A percentile compares a stretch with the other conserved stretches of the same genome.
These are phyloP conservation scores for Euproctis similis DNA, from an alignment of 2,888 invertebrate species.

Conservation along the genomic window DNA sequence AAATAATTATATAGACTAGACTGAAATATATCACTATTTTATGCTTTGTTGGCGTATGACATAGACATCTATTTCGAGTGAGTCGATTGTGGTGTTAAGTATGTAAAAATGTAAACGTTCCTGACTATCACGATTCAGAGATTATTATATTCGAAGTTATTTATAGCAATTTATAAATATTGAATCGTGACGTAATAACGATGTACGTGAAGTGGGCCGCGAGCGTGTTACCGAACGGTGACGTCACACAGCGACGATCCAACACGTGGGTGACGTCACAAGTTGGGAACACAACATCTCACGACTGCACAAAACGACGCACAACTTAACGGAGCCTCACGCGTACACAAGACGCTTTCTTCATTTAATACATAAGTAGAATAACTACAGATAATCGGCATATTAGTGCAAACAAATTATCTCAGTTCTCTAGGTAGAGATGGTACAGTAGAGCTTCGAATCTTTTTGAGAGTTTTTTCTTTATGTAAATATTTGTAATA, in stretches of 20 bases:
- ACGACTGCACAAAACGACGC: conserved; percentile 48
- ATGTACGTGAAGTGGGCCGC: conserved; percentile 27
- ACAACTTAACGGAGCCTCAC: conserved; percentile 59
- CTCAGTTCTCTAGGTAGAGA: conserved; percentile 70
- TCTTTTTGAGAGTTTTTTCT: conserved; percentile 53
- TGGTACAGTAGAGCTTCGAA: conserved; percentile 71
- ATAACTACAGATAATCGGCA: conserved; percentile 60
- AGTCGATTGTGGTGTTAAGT: conserved; percentile 46
- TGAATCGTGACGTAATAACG: conserved; percentile 38
- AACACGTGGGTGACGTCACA: neutral
- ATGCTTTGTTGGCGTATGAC: conserved; percentile 73
- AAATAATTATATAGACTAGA: conserved; percentile 75
- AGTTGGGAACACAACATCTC: conserved; percentile 5
- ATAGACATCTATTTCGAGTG: conserved; percentile 61
- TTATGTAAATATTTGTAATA: conserved; percentile 71
- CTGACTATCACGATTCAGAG: conserved; percentile 53
- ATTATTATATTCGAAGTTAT: conserved; percentile 54
- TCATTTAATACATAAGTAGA: conserved; percentile 69
- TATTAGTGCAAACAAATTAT: conserved; percentile 60
- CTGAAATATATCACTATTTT: conserved; percentile 76
- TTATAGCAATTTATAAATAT: conserved; percentile 45
- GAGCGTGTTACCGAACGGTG: conserved; percentile 5
- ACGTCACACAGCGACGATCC: neutral
- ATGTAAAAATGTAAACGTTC: conserved; percentile 54
- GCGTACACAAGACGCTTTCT: conserved; percentile 64